Conservation (phyloP, 92 coral and sea anemone genomes). For the Actinernus sp. region DNA sequence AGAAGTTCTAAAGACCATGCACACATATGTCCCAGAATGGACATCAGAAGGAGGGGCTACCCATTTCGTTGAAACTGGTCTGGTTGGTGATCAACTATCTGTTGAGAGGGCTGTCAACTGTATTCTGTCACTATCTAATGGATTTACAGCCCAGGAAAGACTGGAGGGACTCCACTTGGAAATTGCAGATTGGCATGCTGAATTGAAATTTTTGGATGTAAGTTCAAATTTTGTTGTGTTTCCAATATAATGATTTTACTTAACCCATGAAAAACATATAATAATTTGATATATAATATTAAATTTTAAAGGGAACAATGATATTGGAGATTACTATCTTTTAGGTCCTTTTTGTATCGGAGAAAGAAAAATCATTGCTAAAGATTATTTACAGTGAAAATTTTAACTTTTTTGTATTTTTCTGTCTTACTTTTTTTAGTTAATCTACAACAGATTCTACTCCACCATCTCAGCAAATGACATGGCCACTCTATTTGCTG, state of each 20-base stretch:
- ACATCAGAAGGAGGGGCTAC: too few species aligned
- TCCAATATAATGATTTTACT: too few species aligned
- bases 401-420: too few species aligned
- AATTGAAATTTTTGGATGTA: slow-evolving; percentile 58
- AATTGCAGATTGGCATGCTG: slow-evolving; percentile 72
- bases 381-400: too few species aligned
- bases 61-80: slow-evolving; percentile 46
- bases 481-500: slow-evolving; percentile 32
- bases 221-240: too few species aligned
- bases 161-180: slow-evolving; percentile 58
- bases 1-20: slow-evolving; percentile 45
- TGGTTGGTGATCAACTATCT: slow-evolving; percentile 68
- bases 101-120: slow-evolving; percentile 69
- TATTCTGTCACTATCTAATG: slow-evolving; percentile 47
- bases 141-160: slow-evolving; percentile 56
- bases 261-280: too few species aligned
- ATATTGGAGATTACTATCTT: too few species aligned
- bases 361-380: too few species aligned
- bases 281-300: too few species aligned
- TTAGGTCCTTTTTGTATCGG: too few species aligned
- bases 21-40: slow-evolving; percentile 52
- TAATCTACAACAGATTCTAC: slow-evolving; percentile 34
- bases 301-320: too few species aligned
- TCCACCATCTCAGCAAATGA: slow-evolving; percentile 32
- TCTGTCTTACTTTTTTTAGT: too few species aligned